phyloP scores from a whole-genome alignment of 2,888 invertebrate genomes.

The Oegoconia quadripuncta region DNA sequence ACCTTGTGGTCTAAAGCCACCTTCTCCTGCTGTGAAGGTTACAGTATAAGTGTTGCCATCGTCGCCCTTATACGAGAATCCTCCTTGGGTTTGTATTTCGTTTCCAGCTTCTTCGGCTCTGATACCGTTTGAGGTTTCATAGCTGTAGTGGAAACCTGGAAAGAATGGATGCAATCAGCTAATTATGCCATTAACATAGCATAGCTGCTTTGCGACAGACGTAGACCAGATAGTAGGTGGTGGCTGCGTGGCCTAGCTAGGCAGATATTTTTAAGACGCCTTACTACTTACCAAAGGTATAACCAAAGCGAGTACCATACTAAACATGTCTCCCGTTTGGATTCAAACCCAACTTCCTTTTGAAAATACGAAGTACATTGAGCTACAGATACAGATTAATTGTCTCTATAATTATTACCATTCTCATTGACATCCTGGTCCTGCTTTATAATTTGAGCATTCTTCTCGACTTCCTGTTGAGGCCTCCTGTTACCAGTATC shows the following conservation, averaged over 20 bases:
- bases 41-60: slow-evolving; percentile 76
- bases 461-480: slow-evolving; percentile 52
- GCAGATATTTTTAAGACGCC: neutral
- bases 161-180: neutral
- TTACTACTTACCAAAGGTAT: no score
- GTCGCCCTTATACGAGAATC: slow-evolving; percentile 78
- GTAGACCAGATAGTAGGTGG: no score
- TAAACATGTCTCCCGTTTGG: neutral
- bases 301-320: no score
- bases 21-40: slow-evolving; percentile 77
- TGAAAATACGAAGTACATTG: neutral
- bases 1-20: slow-evolving; percentile 76
- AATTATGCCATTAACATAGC: neutral
- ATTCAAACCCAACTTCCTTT: neutral
- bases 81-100: slow-evolving; percentile 57
- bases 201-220: neutral
- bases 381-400: neutral
- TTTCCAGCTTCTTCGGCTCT: slow-evolving; percentile 57
- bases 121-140: slow-evolving; percentile 65
- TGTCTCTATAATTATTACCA: slow-evolving; percentile 31
- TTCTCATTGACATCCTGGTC: slow-evolving; percentile 50
- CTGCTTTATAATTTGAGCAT: slow-evolving; percentile 49
- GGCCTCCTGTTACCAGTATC: slow-evolving; percentile 39
- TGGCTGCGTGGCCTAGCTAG: neutral
- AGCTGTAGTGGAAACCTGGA: slow-evolving; percentile 58